Base-by-base conservation (phyloP, 1,140 invertebrate species). In the Cydia amplana region DNA sequence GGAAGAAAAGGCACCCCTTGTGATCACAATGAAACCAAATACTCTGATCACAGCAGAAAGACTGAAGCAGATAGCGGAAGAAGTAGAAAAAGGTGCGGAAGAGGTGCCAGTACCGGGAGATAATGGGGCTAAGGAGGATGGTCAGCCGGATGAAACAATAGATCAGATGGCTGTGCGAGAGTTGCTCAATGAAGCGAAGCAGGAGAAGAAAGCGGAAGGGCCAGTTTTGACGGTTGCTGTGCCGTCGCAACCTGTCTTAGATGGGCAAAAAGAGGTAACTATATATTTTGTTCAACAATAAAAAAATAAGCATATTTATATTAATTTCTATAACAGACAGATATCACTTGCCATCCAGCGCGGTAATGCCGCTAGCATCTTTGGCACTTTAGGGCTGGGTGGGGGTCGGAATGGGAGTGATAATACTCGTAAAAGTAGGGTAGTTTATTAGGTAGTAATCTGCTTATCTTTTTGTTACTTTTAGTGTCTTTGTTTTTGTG, bases 21-120 rank as follows among this genome's bases (percentile, higher is more conserved):
- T 96, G 9, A 96, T 96, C 77, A 95, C 95, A 12, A 89, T 96
- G 84, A 88, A 94, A 60, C 85, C 89, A 36, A 93, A 93, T 70
- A 93, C 89, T 64, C 92, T 94, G 25, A 93, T 94, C 70, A 94
- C 94, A 2, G 93, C 94, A 4, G 91, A 94, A 18, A 93, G 91
- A 55, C 76, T 94, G 28, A 93, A 89, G 72, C 90, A 90, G 83
- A 93, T 93, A 49, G 89, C 85, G 10, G 87, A 92, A 77, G 83
- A 89, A 79, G 83, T 88, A 0, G 90, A 93, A 75, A 87, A 87
- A 76, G 87, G 84, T 64, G 85, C 91, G 60, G 85, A 90, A 40
- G 90, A 93, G 74, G 65, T 70, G 14, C 85, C 80, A 55, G 77
- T 80, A 70, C 16, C 76, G n/a, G 78, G 80, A 78, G 80, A 82